Evolutionary conservation across 2,888 invertebrate species (phyloP).

Genomic region (Marasmarcha lunaedactyla): DNA sequence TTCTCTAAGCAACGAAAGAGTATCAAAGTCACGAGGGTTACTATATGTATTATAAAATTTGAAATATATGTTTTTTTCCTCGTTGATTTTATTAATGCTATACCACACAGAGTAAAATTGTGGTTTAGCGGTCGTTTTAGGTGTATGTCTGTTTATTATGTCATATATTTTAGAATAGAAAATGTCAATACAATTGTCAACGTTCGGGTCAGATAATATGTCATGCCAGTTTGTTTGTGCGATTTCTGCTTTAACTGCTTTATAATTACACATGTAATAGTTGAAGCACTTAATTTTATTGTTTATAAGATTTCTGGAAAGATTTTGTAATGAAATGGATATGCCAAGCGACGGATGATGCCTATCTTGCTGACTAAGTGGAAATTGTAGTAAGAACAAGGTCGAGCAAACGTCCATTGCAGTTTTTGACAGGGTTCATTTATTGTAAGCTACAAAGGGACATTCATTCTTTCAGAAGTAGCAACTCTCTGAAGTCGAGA

Average conservation of each 20-base stretch:
- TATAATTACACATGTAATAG: background rate
- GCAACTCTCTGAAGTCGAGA: background rate
- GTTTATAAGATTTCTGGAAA: background rate
- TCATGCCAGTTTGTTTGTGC: background rate
- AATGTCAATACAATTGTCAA: background rate
- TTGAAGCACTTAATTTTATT: background rate
- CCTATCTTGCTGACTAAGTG: background rate
- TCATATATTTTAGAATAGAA: background rate
- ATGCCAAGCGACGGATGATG: background rate
- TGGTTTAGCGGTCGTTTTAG: background rate
- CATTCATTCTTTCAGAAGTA: background rate
- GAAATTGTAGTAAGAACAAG: background rate
- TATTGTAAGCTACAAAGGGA: background rate
- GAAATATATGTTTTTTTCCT: slow-evolving; percentile 1
- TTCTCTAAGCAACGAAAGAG: background rate
- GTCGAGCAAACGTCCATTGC: background rate
- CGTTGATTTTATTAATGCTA: background rate
- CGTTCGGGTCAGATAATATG: background rate
- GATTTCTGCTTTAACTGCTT: background rate
- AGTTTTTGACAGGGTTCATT: background rate
- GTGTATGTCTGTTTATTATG: background rate
- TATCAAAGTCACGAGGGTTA: slow-evolving; percentile 2
- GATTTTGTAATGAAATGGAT: background rate
- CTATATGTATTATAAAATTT: background rate
- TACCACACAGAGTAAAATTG: background rate